Evolutionary conservation across 1,140 invertebrate species (phyloP), one percentile per base, ranked within the genome.

Genomic region (Meloidogyne exigua): DNA sequence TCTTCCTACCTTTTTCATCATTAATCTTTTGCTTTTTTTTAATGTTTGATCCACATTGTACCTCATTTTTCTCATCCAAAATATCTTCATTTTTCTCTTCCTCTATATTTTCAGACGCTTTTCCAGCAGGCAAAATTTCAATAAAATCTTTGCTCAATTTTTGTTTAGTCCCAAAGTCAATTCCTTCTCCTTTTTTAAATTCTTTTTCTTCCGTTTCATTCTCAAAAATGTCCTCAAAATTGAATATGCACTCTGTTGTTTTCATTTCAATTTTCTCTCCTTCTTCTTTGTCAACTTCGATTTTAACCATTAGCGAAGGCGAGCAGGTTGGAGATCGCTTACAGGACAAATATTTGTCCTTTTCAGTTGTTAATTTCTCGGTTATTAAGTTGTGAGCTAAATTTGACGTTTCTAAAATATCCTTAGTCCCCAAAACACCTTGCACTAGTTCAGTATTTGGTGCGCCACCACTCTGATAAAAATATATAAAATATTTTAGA

Each of bases 191-290:
- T 70, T 28, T 18, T 1, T 28, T 28, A 70, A 26, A 44, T 71
- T 28, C 69, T 71, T 44, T 18, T 18, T 11, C 39, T 25, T 44
- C 36, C 13, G 12, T 49, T 49, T 36, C 66, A 32, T 36, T 25
- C 26, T 71, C 69, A 28, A 71, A 71, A 18, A 71, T 26, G 44
- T 62, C 69, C n/a, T 71, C 69, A 28, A 71, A 71, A 42, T 44
- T 71, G 69, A 71, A 71, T 0, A 71, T 28, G 10, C 39, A 44
- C 9, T 71, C 69, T 62, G 18, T 9, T 36, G 13, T 28, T 2
- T 26, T 71, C 36, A 70, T 70, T 70, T 12, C 68, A 5, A 28
- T 70, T 42, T n/a, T 0, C 15, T 11, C 0, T 2, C 13, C 49
- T n/a, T 7, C 13, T 12, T n/a, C 9, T 26, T 39, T n/a, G 15